Evolutionary conservation across 2,113 vertebrate species (phyloP), one percentile per base, ranked within the genome.

Genomic region (Hippocampus comes): DNA sequence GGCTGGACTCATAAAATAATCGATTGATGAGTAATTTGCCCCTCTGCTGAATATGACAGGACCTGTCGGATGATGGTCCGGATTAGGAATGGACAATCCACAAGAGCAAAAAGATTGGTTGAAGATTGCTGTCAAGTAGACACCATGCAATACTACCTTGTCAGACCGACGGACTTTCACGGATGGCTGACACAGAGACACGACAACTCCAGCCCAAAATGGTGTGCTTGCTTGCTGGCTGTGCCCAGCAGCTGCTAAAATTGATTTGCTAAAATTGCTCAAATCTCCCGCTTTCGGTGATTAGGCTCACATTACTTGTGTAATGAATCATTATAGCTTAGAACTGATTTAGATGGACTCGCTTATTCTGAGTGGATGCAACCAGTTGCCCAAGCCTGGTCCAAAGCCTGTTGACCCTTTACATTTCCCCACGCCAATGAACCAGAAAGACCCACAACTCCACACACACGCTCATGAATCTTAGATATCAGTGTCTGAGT

Each of bases 21-120:
- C 81, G 80, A 90, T 92, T 86, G 82, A 43, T 89, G 89, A 86
- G 85, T 84, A 83, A 89, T 91, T 86, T 88, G 75, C 78, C 87
- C 71, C 80, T 74, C 72, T 30, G 56, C 75, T 75, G 63, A 55
- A 79, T 83, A 89, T 84, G 78, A 86, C 77, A 80, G 42, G 69
- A 68, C 73, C 71, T 56, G 56, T 46, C 43, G 9, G 74, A 69
- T 56, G 56, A 55, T 48, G 9, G 75, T 71, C 73, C 76, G 81
- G 75, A 60, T 17, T 25, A 60, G 57, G 57, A 27, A 30, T 30
- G 25, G 27, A 27, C 25, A 30, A 30, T 17, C 57, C 15, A 30
- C 5, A 8, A 59, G 56, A 59, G 56, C 23, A 5, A 23, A 4
- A 23, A 60, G 57, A 60, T 15, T 17, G 57, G 57, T 60, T 14